These are phyloP conservation scores for Diglossa brunneiventris DNA, from an alignment of 2,113 vertebrate genomes.

Conservation along the genomic window DNA sequence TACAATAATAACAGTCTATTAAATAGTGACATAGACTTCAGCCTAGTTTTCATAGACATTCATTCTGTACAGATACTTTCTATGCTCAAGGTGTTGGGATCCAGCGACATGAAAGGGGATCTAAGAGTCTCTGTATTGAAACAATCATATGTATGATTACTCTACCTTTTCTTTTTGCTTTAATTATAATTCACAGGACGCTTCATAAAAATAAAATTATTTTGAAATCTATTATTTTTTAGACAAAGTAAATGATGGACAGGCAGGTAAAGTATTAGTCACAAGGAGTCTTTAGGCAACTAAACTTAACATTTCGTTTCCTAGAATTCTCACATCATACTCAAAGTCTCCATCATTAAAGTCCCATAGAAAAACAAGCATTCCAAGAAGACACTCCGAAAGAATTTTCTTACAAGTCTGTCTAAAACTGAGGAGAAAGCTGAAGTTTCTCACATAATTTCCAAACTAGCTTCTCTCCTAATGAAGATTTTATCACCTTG, in stretches of 20 bases:
- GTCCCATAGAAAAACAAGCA: neutral
- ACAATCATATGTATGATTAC: neutral
- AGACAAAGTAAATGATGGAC: neutral
- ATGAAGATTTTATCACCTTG: neutral
- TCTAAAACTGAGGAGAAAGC: neutral
- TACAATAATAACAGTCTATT: conserved; percentile 62
- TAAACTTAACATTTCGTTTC: neutral
- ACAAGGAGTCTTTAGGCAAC: neutral
- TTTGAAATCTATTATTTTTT: neutral
- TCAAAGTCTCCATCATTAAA: neutral
- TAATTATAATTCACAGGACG: neutral
- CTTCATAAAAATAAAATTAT: neutral
- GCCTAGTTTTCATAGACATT: neutral
- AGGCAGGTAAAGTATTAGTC: neutral
- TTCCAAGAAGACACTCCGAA: neutral
- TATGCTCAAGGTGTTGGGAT: neutral
- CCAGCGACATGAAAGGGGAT: neutral
- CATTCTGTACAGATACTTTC: neutral
- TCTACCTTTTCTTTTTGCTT: neutral
- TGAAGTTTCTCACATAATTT: neutral
- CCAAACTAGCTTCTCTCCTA: neutral
- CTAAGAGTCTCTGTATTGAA: neutral
- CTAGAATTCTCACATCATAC: neutral
- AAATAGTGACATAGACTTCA: neutral
- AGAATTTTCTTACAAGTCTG: neutral